Conservation (phyloP, 1,140 invertebrate species). For the Drosophila equinoxialis region DNA sequence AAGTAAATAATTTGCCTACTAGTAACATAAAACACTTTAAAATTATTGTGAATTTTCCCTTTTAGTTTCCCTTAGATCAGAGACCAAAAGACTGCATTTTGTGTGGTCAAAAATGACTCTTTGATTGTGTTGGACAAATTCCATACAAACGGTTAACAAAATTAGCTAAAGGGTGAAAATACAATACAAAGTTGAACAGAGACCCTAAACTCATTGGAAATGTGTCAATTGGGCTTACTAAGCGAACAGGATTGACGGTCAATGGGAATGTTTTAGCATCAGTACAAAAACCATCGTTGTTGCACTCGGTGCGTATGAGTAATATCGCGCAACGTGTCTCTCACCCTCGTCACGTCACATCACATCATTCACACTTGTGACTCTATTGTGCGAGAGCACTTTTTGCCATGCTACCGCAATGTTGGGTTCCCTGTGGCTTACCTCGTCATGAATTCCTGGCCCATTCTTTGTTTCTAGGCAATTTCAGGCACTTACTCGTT, state of each 20-base stretch:
- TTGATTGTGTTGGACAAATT: too few species aligned
- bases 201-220: conserved; percentile 42
- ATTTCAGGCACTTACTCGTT: conserved; percentile 60
- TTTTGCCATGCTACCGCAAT: conserved; percentile 54
- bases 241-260: conserved; percentile 17
- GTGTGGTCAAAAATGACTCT: too few species aligned
- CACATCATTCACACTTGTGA: conserved; percentile 37
- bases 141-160: too few species aligned
- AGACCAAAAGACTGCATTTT: too few species aligned
- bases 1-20: too few species aligned
- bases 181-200: background rate
- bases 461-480: conserved; percentile 63
- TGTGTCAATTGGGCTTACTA: conserved; percentile 47
- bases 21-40: too few species aligned
- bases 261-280: conserved; percentile 26
- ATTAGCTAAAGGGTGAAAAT: background rate
- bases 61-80: too few species aligned
- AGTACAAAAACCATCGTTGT: conserved; percentile 43
- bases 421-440: conserved; percentile 55
- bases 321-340: conserved; percentile 26
- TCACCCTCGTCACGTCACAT: conserved; percentile 34
- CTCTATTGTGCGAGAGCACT: conserved; percentile 29
- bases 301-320: conserved; percentile 55
- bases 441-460: conserved; percentile 24
- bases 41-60: too few species aligned